Percentiles rank a stretch among this genome's conserved stretches.
These are phyloP conservation scores for Drosophila eohydei DNA, from an alignment of 2,888 invertebrate genomes.

Conservation along the genomic window DNA sequence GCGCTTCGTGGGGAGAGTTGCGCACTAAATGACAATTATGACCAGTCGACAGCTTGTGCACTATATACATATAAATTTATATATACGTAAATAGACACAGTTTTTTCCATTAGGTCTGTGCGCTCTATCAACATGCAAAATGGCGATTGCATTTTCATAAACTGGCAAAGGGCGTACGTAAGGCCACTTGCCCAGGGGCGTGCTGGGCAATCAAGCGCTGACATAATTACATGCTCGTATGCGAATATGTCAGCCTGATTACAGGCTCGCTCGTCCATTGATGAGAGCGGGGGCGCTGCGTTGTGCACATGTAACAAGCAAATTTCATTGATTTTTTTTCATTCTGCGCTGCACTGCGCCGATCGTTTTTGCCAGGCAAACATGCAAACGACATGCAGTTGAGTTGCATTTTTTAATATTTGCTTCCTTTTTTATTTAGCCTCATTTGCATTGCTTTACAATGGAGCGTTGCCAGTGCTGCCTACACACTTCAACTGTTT, in stretches of 20 bases:
- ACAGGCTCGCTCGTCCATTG: conserved; percentile 47
- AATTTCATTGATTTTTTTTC: conserved; percentile 54
- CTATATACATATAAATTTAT: neutral
- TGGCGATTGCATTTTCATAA: conserved; percentile 60
- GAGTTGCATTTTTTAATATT: conserved; percentile 21
- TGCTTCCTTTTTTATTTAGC: conserved; percentile 12
- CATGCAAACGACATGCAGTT: conserved; percentile 36
- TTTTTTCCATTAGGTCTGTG: conserved; percentile 17
- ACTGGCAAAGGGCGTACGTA: conserved; percentile 46
- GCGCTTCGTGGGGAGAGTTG: neutral
- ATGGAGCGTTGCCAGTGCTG: conserved; percentile 21
- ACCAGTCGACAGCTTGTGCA: conserved; percentile 6
- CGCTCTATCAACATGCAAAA: conserved; percentile 67
- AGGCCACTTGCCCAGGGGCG: conserved; percentile 44
- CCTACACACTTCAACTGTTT: conserved; percentile 46
- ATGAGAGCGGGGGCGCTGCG: conserved; percentile 2
- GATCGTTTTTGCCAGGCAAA: conserved; percentile 16
- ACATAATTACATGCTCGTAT: conserved; percentile 69
- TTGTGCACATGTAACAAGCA: conserved; percentile 53
- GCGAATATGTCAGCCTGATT: conserved; percentile 65
- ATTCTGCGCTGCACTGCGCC: neutral
- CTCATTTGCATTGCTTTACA: conserved; percentile 16
- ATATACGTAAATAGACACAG: neutral
- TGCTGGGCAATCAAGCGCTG: conserved; percentile 66
- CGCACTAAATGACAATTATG: conserved; percentile 56